Conservation (phyloP, 2,113 vertebrate genomes). For the Hystrix brachyura region DNA sequence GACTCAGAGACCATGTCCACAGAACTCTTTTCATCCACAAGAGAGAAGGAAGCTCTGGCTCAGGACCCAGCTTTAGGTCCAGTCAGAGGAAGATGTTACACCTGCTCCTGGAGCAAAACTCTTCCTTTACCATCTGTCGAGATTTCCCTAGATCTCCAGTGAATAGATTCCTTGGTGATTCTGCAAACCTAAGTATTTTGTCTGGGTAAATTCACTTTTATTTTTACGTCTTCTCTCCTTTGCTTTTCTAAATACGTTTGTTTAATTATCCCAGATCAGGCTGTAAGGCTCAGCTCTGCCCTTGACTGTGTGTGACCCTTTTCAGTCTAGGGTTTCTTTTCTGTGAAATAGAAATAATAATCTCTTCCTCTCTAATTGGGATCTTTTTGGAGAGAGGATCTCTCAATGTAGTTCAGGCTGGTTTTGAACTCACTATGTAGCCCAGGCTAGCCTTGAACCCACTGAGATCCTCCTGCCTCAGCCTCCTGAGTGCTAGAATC, state of each 20-base stretch:
- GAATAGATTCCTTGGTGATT: constrained; percentile 73
- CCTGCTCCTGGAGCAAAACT: constrained; percentile 75
- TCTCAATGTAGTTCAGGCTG: neutral
- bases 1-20: constrained; percentile 70
- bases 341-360: constrained; percentile 9
- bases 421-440: neutral
- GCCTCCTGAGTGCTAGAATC: neutral
- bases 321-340: constrained; percentile 41
- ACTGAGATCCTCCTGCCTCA: neutral
- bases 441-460: neutral
- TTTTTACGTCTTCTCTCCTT: constrained; percentile 10
- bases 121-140: constrained; percentile 75
- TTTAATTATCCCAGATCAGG: neutral
- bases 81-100: constrained; percentile 78
- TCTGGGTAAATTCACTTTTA: constrained; percentile 82
- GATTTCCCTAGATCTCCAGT: constrained; percentile 77
- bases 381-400: neutral
- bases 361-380: neutral
- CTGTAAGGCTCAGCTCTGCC: neutral
- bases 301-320: neutral
- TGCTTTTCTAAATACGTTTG: constrained; percentile 49
- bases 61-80: constrained; percentile 75
- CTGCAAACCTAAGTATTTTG: constrained; percentile 80
- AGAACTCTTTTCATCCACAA: constrained; percentile 19
- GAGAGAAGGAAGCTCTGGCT: neutral